Evolutionary conservation across 2,888 invertebrate species (phyloP).

Genomic region (Harpalus rubripes): DNA sequence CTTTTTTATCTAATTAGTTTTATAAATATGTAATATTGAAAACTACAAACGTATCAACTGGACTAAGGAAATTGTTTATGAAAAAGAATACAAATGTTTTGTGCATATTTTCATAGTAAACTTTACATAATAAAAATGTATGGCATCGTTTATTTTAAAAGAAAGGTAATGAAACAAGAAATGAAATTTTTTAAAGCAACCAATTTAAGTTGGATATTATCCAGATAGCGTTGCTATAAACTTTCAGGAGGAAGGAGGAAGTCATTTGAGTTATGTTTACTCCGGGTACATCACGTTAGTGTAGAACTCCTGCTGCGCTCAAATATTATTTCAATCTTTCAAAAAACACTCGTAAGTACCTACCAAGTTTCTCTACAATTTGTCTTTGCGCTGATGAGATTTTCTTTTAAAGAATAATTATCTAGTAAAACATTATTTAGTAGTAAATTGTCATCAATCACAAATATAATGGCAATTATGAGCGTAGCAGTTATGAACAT

Average conservation of each 20-base stretch:
- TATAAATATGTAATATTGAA: no score
- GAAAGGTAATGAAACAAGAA: constrained; percentile 36
- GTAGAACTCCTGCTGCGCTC: background rate
- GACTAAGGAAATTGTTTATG: no score
- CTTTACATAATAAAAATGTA: background rate
- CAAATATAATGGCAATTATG: no score
- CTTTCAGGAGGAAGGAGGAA: constrained; percentile 40
- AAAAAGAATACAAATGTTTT: no score
- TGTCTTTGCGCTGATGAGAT: background rate
- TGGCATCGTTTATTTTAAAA: background rate
- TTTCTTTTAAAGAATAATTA: background rate
- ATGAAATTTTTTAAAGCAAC: constrained; percentile 34
- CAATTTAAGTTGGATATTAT: constrained; percentile 40
- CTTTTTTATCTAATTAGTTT: no score
- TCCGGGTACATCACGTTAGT: constrained; percentile 10
- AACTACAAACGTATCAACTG: no score
- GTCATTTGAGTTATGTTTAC: constrained; percentile 49
- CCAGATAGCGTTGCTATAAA: constrained; percentile 19
- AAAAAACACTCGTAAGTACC: background rate
- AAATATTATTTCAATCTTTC: constrained; percentile 40
- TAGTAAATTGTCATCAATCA: background rate
- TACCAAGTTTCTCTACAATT: background rate
- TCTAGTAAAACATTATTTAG: background rate
- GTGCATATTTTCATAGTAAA: background rate
- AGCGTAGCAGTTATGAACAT: no score